Evolutionary conservation across 1,140 invertebrate species (phyloP), one percentile per base, ranked within the genome.

Genomic region (Drosophila tani): DNA sequence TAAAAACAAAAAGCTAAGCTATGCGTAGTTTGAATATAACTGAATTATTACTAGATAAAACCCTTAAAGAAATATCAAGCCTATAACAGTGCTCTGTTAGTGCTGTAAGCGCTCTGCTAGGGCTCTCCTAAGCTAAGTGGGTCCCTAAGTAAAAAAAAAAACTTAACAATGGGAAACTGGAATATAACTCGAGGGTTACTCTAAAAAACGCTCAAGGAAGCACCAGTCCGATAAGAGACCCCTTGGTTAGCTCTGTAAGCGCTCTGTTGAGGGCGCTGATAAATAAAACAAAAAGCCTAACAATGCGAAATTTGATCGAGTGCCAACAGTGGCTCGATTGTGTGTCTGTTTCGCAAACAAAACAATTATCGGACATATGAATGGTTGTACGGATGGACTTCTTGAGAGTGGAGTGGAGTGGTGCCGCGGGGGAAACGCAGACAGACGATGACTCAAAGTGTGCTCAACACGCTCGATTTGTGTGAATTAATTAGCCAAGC

Each of bases 361-460:
- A 73, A 51, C 68, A 74, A 74, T 74, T 74, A 74, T 43, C 68
- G 55, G 68, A 60, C 70, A 43, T 71, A 8, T 56, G 53, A 56
- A 56, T 38, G 51, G 53, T 11, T 40, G 53, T 55, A 24, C 15
- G 69, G 70, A 73, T 73, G 68, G 68, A 17, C 67, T 46, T 70
- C 49, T 74, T 60, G 55, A 74, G 27, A 7, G 27, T 29, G 27
- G 27, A 29, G 40, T 24, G 14, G 27, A 43, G 67, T 8, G 24
- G 38, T 21, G 53, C 69, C 69, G 50, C 67, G 12, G 53, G 69
- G 66, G 38, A 55, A 58, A 49, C 35, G 41, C 46, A 32, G 35
- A 11, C 47, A 19, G 35, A 51, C 32, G 46, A 43, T 74, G 70
- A 74, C 70, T 73, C 70, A 74, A 73, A 51, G 40, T 32, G 45